Base-by-base conservation (phyloP, 2,797 vertebrate species). In the Hoplostethus atlanticus region DNA sequence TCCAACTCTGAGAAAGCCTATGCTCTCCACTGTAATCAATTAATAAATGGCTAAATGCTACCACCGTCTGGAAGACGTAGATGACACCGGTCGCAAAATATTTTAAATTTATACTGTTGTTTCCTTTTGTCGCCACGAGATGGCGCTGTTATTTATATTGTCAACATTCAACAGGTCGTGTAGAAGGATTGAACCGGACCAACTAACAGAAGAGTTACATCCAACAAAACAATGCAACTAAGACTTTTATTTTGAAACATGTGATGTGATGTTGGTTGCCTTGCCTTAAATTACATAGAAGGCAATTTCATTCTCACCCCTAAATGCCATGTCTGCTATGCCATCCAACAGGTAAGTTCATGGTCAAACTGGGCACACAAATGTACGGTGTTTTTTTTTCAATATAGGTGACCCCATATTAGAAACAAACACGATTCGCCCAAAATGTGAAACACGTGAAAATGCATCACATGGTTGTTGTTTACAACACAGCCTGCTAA, bases 151-250 rank as follows among this genome's bases (percentile, higher is more conserved):
- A 67, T 72, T 40, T 44, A 28, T 67, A 5, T 25, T 48, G 52
- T 36, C 16, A 6, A 15, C 53, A 30, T 40, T 75, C 85, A 88
- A 89, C 88, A 88, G 76, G 85, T 85, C 59, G 5, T 31, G 40
- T 28, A 16, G 50, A 21, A 50, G 15, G 17, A 25, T 21, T 21
- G 31, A 48, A 12, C 11, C 5, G 16, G 31, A 56, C n/a, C 16
- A 13, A 34, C 4, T 10, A 60, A 7, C 2, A 36, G 15, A 5
- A 54, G 52, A 15, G 13, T 46, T 40, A 40, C 0, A 3, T 51
- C 38, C 2, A 31, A 28, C 34, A 64, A 34, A 53, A 42, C 21
- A 50, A 0, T 12, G 9, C 42, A 5, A n/a, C 2, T 50, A n/a
- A 50, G 5, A 50, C 16, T 50, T 50, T n/a, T 2, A 50, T 50